Evolutionary conservation across 2,797 vertebrate genomes (phyloP).

Genomic region (Hypotaenidia okinawae): DNA sequence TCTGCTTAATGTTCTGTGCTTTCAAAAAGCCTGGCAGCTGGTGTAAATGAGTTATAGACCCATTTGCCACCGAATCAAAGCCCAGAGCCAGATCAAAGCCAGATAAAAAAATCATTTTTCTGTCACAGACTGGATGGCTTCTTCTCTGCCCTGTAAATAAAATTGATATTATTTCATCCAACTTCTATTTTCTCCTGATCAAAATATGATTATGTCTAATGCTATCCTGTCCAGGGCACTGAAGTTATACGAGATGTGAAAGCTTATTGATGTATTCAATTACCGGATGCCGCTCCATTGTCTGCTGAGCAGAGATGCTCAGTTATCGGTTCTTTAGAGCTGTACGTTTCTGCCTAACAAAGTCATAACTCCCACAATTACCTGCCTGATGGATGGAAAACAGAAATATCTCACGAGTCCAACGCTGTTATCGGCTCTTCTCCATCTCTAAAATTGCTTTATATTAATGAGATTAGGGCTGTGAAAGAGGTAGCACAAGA

Average conservation of each 20-base stretch:
- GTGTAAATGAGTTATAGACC: constrained; percentile 80
- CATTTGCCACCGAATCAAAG: constrained; percentile 77
- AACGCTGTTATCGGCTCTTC: constrained; percentile 55
- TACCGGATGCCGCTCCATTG: constrained; percentile 72
- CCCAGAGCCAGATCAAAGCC: constrained; percentile 75
- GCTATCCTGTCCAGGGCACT: constrained; percentile 61
- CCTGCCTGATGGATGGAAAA: constrained; percentile 77
- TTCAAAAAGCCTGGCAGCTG: constrained; percentile 68
- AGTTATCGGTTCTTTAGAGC: constrained; percentile 71
- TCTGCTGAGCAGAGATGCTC: constrained; percentile 71
- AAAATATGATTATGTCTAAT: constrained; percentile 82
- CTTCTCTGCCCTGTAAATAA: constrained; percentile 76
- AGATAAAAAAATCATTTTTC: constrained; percentile 66
- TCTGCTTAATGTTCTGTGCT: constrained; percentile 55
- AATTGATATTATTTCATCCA: constrained; percentile 81
- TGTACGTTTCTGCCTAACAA: constrained; percentile 72
- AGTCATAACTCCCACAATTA: constrained; percentile 80
- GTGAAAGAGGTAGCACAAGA: constrained; percentile 29
- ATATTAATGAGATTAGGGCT: constrained; percentile 74
- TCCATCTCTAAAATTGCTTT: constrained; percentile 67
- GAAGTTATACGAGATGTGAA: constrained; percentile 78
- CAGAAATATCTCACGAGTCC: constrained; percentile 72
- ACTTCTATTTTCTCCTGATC: constrained; percentile 82
- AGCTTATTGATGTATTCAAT: constrained; percentile 85
- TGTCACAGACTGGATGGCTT: constrained; percentile 57